Conservation (phyloP, 2,797 vertebrate genomes). For the Diglossa cyanea region DNA sequence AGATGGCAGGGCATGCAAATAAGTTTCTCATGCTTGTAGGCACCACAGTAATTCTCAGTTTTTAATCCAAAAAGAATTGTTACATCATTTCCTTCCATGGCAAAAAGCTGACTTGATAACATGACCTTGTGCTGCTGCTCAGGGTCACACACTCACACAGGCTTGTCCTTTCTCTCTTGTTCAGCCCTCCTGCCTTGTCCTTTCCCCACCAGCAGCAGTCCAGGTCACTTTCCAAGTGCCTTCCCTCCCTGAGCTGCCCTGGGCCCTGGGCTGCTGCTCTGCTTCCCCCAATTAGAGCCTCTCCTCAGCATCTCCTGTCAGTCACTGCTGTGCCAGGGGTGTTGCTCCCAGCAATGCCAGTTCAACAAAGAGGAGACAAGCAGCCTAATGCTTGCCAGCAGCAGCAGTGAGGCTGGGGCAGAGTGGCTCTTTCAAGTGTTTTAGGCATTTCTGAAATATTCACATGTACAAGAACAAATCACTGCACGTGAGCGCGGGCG, state of each 20-base stretch:
- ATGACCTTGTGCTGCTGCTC: background rate
- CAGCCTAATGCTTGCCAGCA: constrained; percentile 36
- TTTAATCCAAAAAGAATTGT: constrained; percentile 7
- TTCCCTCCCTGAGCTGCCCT: background rate
- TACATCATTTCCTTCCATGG: background rate
- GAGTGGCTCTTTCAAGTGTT: background rate
- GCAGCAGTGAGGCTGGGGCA: background rate
- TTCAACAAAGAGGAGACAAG: constrained; percentile 20
- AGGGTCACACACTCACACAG: background rate
- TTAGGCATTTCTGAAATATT: background rate
- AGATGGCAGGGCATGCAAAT: constrained; percentile 6
- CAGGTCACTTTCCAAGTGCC: background rate
- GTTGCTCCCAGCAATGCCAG: constrained; percentile 39
- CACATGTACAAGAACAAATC: background rate
- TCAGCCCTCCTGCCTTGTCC: background rate
- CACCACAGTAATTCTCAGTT: background rate
- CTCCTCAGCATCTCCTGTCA: background rate
- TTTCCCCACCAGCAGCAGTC: background rate
- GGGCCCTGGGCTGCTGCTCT: background rate
- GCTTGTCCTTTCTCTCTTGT: background rate
- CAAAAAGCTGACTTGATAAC: background rate
- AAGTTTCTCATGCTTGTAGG: constrained; percentile 2
- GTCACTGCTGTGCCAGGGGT: background rate
- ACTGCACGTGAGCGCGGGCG: rapidly evolving
- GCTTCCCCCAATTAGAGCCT: constrained; percentile 6